These are phyloP conservation scores for Cardinalis cardinalis DNA, from an alignment of 2,113 vertebrate genomes.

Conservation along the genomic window DNA sequence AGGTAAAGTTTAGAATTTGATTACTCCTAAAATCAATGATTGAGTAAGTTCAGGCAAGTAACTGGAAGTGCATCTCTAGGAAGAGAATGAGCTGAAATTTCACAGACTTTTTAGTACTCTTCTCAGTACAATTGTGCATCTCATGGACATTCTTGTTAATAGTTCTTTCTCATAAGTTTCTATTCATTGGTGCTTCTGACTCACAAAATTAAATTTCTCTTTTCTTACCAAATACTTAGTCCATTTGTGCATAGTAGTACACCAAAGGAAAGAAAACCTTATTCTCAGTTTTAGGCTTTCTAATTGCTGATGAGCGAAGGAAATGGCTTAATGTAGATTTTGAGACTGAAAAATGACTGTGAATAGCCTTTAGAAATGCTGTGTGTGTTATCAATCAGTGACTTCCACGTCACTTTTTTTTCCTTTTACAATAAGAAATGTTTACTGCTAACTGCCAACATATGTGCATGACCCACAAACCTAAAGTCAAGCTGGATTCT, in stretches of 20 bases:
- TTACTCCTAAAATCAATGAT: not conserved
- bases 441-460: slow-evolving; percentile 7
- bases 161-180: not conserved
- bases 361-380: not conserved
- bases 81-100: not conserved
- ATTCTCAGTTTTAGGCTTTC: not conserved
- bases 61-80: not conserved
- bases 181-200: not conserved
- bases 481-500: not conserved
- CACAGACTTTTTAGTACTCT: not conserved
- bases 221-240: not conserved
- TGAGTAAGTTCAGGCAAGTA: not conserved
- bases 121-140: not conserved
- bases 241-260: not conserved
- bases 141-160: not conserved
- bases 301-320: not conserved
- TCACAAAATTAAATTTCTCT: not conserved
- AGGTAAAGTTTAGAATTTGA: not conserved
- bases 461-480: not conserved
- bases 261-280: not conserved
- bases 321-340: slow-evolving; percentile 1
- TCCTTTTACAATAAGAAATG: not conserved
- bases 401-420: not conserved
- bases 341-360: not conserved
- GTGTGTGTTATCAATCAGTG: not conserved